Percentiles rank a stretch among this genome's conserved stretches.
phyloP scores from a whole-genome alignment of 1,140 invertebrate species.

The Caenorhabditis briggsae region DNA sequence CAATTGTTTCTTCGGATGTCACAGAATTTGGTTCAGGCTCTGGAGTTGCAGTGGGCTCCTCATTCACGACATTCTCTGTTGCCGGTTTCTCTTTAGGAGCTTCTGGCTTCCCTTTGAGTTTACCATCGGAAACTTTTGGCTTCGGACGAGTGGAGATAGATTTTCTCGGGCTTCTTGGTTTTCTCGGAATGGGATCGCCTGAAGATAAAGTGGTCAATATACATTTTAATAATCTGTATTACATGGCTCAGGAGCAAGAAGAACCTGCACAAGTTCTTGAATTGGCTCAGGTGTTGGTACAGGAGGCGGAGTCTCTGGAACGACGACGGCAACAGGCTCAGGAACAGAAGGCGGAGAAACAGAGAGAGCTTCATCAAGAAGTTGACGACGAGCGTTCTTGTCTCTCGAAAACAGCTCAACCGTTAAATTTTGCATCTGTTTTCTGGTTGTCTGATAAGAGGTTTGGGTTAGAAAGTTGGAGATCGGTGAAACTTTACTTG shows the following conservation, averaged over 20 bases:
- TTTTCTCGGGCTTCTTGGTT: slow-evolving; percentile 6
- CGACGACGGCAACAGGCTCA: neutral
- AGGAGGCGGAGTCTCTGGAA: neutral
- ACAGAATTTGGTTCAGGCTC: neutral
- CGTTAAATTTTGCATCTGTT: slow-evolving; percentile 52
- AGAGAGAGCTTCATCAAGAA: slow-evolving; percentile 1
- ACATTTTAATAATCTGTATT: neutral
- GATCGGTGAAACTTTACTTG: neutral
- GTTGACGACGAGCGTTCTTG: slow-evolving; percentile 28
- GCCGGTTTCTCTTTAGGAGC: neutral
- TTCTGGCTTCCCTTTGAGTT: neutral
- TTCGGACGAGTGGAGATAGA: neutral
- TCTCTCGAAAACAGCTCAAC: slow-evolving; percentile 31
- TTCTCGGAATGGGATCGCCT: neutral
- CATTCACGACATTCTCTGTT: neutral
- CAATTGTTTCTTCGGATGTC: neutral
- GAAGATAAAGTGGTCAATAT: neutral
- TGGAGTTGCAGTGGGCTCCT: neutral
- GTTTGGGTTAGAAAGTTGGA: neutral
- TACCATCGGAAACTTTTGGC: neutral
- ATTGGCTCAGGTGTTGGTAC: neutral
- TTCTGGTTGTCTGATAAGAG: slow-evolving; percentile 17
- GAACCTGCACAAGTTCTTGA: neutral
- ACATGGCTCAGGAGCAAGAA: too few relatives aligned
- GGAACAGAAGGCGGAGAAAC: neutral